Evolutionary conservation across 2,113 vertebrate genomes (phyloP), one percentile per base, ranked within the genome.

Genomic region (Ciconia boyciana): DNA sequence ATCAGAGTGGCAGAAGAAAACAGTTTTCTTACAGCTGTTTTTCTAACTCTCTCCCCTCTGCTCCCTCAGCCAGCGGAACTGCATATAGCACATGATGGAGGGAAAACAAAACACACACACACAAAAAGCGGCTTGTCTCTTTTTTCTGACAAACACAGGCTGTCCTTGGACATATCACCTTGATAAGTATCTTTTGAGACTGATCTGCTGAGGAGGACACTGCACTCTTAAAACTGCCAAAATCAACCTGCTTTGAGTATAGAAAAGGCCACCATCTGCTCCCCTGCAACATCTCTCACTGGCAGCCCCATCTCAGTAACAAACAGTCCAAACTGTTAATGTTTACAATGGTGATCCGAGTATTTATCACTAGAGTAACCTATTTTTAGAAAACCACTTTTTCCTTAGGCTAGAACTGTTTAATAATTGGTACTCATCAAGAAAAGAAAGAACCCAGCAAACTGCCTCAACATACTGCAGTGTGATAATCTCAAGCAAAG

Each of bases 221-320:
- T 11, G 22, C 18, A 65, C 17, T n/a, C 54, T 64, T 68, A 41
- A 28, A 72, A 81, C 18, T 75, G 51, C 60, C 55, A 81, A 93
- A 94, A 80, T 79, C 77, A 87, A 61, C 58, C n/a, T 69, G 46
- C 44, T 91, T 20, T 29, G 44, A 85, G 41, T 54, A 76, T 3
- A 66, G 65, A 91, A 65, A 89, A 91, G 41, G 65, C 82, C 18
- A 85, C 81, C 91, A 94, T 82, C 91, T 95, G 77, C 28, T 84
- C n/a, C 60, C 13, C 51, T 77, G 39, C 62, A 85, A 70, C 51
- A 78, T 39, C 54, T 57, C 57, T 32, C 48, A 39, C 44, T n/a
- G 28, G 22, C 41, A 72, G 13, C 13, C 48, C 58, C 18, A 39
- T 29, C 44, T 69, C 6, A 3, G 34, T 75, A 71, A 78, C 14